phyloP scores from a whole-genome alignment of 2,113 vertebrate species.

The Fregata magnificens region DNA sequence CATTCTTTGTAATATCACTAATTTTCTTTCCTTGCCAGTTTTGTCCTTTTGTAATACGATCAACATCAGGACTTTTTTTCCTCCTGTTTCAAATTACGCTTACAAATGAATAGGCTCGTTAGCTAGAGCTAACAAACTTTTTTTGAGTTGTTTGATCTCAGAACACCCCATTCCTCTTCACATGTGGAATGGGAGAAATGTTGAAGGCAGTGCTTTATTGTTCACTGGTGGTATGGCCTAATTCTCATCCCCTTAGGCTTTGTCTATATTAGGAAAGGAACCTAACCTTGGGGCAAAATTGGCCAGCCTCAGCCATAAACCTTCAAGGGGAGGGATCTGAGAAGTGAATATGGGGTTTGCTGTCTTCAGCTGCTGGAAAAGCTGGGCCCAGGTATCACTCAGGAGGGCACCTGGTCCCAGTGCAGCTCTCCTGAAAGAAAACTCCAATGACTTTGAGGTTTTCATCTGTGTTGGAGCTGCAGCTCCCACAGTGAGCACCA shows the following conservation, averaged over 20 bases:
- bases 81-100: slow-evolving; percentile 36
- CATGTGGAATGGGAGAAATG: not conserved
- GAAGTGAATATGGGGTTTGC: not conserved
- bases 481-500: not conserved
- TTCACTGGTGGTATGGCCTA: not conserved
- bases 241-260: not conserved
- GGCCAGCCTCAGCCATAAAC: not conserved
- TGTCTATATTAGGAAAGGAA: not conserved
- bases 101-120: slow-evolving; percentile 3
- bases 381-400: not conserved
- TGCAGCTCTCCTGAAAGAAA: not conserved
- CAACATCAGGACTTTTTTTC: not conserved
- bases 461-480: not conserved
- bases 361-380: not conserved
- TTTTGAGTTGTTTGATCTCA: slow-evolving; percentile 10
- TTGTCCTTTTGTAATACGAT: not conserved
- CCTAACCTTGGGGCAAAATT: not conserved
- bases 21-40: slow-evolving; percentile 1
- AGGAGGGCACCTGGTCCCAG: not conserved
- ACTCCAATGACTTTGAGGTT: not conserved
- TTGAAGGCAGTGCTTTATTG: not conserved
- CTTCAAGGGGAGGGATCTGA: not conserved
- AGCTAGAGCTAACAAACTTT: not conserved
- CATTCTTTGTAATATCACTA: not conserved
- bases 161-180: slow-evolving; percentile 15